These are phyloP conservation scores for Stenodera caucasica DNA, from an alignment of 2,888 invertebrate species.

Conservation along the genomic window DNA sequence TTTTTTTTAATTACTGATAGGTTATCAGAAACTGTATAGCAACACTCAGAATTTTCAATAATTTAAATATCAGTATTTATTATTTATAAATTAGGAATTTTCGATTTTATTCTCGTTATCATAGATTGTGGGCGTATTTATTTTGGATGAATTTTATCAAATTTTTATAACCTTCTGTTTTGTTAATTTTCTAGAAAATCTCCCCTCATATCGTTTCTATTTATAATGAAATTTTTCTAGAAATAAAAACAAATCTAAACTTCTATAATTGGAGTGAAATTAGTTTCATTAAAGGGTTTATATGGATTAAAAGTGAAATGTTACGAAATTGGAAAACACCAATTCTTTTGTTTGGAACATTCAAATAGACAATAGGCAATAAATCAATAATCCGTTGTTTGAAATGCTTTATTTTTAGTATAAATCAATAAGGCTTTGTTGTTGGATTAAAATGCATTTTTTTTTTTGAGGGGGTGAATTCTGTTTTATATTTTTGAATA, in stretches of 20 bases:
- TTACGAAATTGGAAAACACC: background rate
- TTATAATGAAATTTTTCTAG: too few species aligned
- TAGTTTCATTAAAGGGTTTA: too few species aligned
- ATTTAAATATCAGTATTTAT: too few species aligned
- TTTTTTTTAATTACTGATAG: background rate
- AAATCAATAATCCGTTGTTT: background rate
- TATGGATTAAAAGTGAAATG: constrained; percentile 1
- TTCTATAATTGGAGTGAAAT: too few species aligned
- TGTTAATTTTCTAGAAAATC: background rate
- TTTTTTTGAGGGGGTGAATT: too few species aligned
- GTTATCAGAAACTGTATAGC: too few species aligned
- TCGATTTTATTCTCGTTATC: background rate
- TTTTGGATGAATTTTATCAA: background rate
- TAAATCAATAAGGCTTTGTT: background rate
- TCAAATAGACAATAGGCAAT: background rate
- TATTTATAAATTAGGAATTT: too few species aligned
- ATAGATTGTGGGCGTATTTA: background rate
- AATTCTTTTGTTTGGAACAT: background rate
- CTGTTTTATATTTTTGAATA: too few species aligned
- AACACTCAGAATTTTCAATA: background rate
- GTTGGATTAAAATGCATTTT: too few species aligned
- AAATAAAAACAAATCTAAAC: too few species aligned
- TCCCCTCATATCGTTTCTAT: background rate
- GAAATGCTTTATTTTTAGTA: background rate
- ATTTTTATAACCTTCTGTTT: background rate